phyloP scores from a whole-genome alignment of 35 echinoderm and acorn worm species.

The Apostichopus parvimensis region DNA sequence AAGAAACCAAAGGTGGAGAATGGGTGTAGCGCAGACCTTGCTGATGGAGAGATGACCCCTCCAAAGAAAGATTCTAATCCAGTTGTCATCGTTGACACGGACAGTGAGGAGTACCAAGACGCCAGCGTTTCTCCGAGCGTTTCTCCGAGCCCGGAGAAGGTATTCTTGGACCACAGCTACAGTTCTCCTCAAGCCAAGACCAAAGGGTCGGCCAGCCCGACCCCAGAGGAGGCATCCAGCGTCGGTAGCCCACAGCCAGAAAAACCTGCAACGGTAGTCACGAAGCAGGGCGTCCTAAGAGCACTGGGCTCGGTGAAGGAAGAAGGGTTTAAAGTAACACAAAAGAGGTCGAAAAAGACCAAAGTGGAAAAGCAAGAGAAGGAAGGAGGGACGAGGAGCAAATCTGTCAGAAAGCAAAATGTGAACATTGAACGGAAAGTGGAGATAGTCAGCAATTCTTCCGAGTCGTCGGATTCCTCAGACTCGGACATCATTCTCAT shows the following conservation, averaged over 20 bases:
- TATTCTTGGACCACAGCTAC: conserved; percentile 90
- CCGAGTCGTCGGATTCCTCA: neutral
- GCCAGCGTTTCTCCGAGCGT: neutral
- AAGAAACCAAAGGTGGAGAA: conserved; percentile 36
- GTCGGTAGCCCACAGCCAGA: neutral
- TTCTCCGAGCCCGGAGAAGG: conserved; percentile 74
- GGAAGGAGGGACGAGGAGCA: neutral
- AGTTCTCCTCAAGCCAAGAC: conserved; percentile 74
- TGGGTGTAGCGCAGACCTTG: neutral
- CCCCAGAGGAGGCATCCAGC: neutral
- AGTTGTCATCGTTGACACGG: conserved; percentile 20
- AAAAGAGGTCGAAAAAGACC: neutral
- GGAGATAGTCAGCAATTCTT: neutral
- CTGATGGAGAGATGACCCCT: neutral
- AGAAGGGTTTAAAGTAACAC: neutral
- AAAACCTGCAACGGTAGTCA: neutral
- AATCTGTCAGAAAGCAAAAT: conserved; percentile 6
- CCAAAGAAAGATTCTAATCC: neutral
- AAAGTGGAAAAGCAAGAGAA: conserved; percentile 34
- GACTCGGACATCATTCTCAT: conserved; percentile 20
- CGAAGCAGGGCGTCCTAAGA: conserved; percentile 1
- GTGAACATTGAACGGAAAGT: neutral
- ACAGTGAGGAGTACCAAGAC: conserved; percentile 33
- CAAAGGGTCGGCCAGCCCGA: neutral
- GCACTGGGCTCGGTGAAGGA: neutral